phyloP scores from a whole-genome alignment of 2,888 invertebrate species.

The Caenorhabditis parvicauda region DNA sequence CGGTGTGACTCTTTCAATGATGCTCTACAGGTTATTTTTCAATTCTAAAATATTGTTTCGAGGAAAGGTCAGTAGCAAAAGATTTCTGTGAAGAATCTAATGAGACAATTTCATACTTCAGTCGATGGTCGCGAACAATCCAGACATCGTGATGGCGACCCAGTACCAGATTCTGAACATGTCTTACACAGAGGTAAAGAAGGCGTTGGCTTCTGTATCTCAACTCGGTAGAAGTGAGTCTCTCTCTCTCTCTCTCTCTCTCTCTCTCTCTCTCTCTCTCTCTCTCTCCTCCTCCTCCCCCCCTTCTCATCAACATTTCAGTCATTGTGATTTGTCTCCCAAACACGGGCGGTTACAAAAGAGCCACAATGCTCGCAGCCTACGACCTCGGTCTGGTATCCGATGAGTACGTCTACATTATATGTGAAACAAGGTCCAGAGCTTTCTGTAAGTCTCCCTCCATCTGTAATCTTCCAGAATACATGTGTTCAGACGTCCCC shows the following conservation, averaged over 20 bases:
- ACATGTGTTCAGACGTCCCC: too few species aligned
- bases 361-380: conserved; percentile 16
- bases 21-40: too few species aligned
- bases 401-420: conserved; percentile 45
- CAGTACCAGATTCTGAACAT: conserved; percentile 10
- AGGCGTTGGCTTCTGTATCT: conserved; percentile 5
- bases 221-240: conserved; percentile 14
- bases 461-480: neutral
- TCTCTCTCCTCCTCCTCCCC: too few species aligned
- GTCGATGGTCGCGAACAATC: conserved; percentile 13
- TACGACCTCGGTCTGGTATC: conserved; percentile 23
- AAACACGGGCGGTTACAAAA: conserved; percentile 14
- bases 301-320: too few species aligned
- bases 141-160: conserved; percentile 13
- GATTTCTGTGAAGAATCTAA: too few species aligned
- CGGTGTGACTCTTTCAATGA: conserved; percentile 37
- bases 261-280: neutral
- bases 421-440: conserved; percentile 24
- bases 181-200: conserved; percentile 7
- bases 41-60: too few species aligned
- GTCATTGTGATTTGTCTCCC: conserved; percentile 31
- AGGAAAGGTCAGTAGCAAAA: too few species aligned
- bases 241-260: neutral
- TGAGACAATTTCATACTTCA: too few species aligned
- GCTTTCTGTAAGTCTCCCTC: conserved; percentile 14